Conservation (phyloP, 2,797 vertebrate species). For the Coracias cyanogaster region DNA sequence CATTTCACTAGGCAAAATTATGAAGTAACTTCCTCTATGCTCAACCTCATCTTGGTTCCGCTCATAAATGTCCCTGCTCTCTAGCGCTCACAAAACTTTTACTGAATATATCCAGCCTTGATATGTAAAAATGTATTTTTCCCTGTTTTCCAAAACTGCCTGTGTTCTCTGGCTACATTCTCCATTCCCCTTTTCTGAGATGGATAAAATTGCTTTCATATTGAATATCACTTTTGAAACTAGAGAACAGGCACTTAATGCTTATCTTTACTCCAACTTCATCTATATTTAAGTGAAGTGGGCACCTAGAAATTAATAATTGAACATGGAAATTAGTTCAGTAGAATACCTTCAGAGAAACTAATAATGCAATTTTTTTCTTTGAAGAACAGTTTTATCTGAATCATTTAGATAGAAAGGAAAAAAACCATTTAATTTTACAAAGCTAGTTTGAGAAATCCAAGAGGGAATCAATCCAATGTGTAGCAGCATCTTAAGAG, state of each 20-base stretch:
- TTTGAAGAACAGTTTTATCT: neutral
- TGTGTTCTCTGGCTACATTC: neutral
- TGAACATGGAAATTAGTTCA: neutral
- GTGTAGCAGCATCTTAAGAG: neutral
- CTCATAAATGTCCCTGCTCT: neutral
- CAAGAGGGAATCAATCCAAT: neutral
- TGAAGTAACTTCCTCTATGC: neutral
- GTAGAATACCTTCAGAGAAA: neutral
- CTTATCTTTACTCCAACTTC: neutral
- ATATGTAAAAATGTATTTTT: neutral
- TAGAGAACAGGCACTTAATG: neutral
- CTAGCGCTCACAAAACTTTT: neutral
- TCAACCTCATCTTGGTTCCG: neutral
- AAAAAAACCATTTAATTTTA: neutral
- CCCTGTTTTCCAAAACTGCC: neutral
- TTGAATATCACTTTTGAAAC: neutral
- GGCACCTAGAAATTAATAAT: neutral
- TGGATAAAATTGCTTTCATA: neutral
- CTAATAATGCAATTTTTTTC: neutral
- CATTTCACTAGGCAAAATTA: neutral
- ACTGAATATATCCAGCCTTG: neutral
- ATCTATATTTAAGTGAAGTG: neutral
- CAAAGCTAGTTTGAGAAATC: neutral
- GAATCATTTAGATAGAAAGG: neutral
- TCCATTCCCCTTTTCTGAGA: neutral